Percentiles rank a stretch among this genome's conserved stretches.
phyloP scores from a whole-genome alignment of 2,888 invertebrate genomes.

The Metellina segmentata region DNA sequence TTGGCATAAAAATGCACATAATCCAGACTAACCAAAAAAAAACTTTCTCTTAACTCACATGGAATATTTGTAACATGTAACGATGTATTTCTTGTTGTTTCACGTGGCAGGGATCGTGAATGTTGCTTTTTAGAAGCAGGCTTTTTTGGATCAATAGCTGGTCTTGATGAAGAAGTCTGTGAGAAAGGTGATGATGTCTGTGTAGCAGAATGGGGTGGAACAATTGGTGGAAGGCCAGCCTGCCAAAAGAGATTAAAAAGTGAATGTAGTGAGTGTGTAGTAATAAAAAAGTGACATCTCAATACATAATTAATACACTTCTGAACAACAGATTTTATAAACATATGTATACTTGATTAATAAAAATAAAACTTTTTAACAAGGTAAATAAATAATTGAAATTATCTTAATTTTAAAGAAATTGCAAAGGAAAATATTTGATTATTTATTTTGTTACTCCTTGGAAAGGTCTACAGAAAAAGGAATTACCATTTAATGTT shows the following conservation, averaged over 20 bases:
- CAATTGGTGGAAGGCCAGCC: conserved; percentile 72
- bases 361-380: no score
- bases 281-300: no score
- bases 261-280: no score
- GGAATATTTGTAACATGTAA: conserved; percentile 64
- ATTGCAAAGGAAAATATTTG: no score
- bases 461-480: no score
- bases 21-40: neutral
- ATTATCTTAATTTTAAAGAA: no score
- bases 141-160: conserved; percentile 48
- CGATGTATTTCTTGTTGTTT: conserved; percentile 63
- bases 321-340: no score
- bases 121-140: conserved; percentile 67
- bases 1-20: neutral
- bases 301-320: no score
- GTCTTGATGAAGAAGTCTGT: conserved; percentile 49
- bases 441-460: no score
- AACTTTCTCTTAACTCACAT: conserved; percentile 23
- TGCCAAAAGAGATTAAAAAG: neutral
- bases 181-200: conserved; percentile 32
- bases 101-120: conserved; percentile 74
- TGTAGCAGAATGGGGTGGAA: conserved; percentile 69
- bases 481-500: no score
- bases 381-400: no score
- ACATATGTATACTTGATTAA: no score